Base-by-base conservation (phyloP, 2,888 invertebrate genomes). In the Xestia c-nigrum region DNA sequence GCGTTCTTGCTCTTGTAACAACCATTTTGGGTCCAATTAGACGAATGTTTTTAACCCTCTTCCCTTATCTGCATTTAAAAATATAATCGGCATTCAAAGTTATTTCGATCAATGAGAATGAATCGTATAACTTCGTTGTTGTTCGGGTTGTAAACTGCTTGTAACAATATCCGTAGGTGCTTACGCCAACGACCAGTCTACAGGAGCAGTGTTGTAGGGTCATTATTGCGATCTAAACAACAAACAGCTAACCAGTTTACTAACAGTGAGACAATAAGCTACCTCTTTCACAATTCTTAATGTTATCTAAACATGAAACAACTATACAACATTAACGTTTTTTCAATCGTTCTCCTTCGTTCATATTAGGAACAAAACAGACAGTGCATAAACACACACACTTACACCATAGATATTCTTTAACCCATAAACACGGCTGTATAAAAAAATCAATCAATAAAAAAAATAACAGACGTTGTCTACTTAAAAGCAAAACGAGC, bases 401-500 rank as follows among this genome's bases (percentile, higher is more conserved):
- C 38, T 19, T 21, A 55, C 10, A 57, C 57, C 55, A 74, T 66
- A 82, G 66, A 83, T 76, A 85, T 75, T 69, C 43, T 81, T 70
- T 66, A 81, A 76, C 76, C 83, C 74, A 80, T 85, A 80, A 85
- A 84, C 73, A 80, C 38, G 63, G 68, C 73, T 63, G 71, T 75
- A 82, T 83, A 88, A 85, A 87, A 69, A 84, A 88, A 87, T 81
- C 85, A 85, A 87, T 85, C 84, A 88, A 83, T 85, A 80, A 84
- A 85, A 86, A n/a, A 87, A 81, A 87, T 81, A 87, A 80, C 86
- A 91, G 90, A 92, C 91, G 89, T 90, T 92, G 93, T 93, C 92
- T 91, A 91, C 93, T 92, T 94, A 93, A 92, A 88, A 90, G 87
- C 90, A 91, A 93, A 93, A 93, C 92, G 90, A 89, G 91, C 91